Conservation (phyloP, 2,113 vertebrate species). For the Thalassarche chlororhynchos region DNA sequence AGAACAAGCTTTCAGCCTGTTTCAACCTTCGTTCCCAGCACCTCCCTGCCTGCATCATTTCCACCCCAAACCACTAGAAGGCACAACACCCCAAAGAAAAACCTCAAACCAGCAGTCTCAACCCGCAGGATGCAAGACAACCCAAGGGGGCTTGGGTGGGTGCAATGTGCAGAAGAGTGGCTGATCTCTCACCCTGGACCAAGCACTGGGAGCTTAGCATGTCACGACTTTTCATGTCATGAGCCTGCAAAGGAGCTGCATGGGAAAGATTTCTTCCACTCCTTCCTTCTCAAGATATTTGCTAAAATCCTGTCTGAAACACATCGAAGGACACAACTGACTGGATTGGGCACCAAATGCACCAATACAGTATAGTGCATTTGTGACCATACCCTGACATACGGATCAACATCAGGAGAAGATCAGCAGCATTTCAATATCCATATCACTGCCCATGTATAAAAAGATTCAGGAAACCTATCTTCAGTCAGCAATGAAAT, state of each 20-base stretch:
- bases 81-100: not conserved
- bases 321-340: not conserved
- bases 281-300: not conserved
- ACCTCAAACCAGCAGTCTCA: not conserved
- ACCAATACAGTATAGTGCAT: not conserved
- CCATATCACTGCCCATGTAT: not conserved
- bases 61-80: not conserved
- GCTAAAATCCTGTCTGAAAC: not conserved
- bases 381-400: not conserved
- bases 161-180: too few species aligned
- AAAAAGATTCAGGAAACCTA: not conserved
- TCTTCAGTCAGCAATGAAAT: not conserved
- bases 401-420: accelerated
- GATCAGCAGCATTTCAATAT: not conserved
- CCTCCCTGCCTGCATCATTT: not conserved
- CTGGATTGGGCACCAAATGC: not conserved
- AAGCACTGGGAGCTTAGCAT: not conserved
- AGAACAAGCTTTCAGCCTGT: not conserved
- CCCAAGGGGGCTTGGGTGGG: too few species aligned
- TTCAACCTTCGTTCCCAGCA: not conserved
- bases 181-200: not conserved
- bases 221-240: not conserved
- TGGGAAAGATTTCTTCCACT: not conserved
- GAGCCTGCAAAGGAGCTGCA: not conserved
- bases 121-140: not conserved